These are phyloP conservation scores for Augiades crinisus DNA, from an alignment of 2,888 invertebrate species.

Conservation along the genomic window DNA sequence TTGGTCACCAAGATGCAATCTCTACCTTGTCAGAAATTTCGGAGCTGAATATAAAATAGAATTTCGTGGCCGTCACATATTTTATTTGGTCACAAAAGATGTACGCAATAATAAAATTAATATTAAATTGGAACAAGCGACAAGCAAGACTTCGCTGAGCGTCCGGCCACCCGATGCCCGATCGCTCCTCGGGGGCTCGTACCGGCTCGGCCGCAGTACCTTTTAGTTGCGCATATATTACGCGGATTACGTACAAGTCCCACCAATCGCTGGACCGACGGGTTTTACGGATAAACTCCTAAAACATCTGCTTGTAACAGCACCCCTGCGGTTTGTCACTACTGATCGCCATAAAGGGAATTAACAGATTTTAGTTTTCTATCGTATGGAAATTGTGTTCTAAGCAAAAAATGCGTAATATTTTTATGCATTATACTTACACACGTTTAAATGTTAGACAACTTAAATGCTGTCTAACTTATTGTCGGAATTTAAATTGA, in stretches of 20 bases:
- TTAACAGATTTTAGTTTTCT: slow-evolving; percentile 2
- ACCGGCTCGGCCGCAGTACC: slow-evolving; percentile 46
- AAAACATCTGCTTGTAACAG: slow-evolving; percentile 55
- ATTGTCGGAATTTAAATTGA: too few relatives aligned
- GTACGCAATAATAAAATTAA: too few relatives aligned
- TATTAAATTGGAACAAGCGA: background rate
- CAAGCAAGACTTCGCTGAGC: slow-evolving; percentile 1
- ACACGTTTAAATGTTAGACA: too few relatives aligned
- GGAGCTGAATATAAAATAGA: too few relatives aligned
- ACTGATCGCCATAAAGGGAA: slow-evolving; percentile 1
- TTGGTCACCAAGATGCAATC: too few relatives aligned
- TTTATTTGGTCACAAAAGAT: too few relatives aligned
- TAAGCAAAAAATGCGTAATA: too few relatives aligned
- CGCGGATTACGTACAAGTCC: slow-evolving; percentile 53
- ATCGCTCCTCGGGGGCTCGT: slow-evolving; percentile 62
- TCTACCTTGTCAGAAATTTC: too few relatives aligned
- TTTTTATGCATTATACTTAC: too few relatives aligned
- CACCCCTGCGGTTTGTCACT: slow-evolving; percentile 33
- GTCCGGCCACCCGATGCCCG: slow-evolving; percentile 49
- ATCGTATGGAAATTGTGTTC: background rate
- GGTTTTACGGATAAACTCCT: slow-evolving; percentile 65
- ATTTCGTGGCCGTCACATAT: too few relatives aligned
- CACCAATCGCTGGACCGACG: slow-evolving; percentile 47
- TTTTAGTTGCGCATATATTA: slow-evolving; percentile 79
- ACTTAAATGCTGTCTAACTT: too few relatives aligned